Percentiles rank a stretch among this genome's conserved stretches.
phyloP scores from a whole-genome alignment of 2,888 invertebrate species.

The Isoperla grammatica region DNA sequence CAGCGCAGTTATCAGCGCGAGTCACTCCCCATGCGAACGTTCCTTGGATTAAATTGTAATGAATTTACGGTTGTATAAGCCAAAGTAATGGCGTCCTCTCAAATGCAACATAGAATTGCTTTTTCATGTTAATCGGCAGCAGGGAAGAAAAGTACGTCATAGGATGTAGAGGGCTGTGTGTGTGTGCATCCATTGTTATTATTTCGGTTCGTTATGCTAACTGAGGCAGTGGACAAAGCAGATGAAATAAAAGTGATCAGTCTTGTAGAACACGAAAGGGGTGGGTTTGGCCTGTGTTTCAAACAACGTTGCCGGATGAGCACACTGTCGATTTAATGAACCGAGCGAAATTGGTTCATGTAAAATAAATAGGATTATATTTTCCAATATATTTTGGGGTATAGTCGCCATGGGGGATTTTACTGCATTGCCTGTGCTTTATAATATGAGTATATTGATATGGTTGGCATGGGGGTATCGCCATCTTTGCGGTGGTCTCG shows the following conservation, averaged over 20 bases:
- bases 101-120: conserved; percentile 23
- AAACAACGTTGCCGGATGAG: no score
- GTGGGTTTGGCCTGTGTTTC: neutral
- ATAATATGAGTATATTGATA: no score
- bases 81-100: conserved; percentile 26
- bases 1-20: neutral
- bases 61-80: conserved; percentile 29
- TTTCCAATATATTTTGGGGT: no score
- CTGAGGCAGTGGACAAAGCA: conserved; percentile 5
- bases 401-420: no score
- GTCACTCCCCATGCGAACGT: neutral
- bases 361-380: no score
- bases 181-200: conserved; percentile 1
- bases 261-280: conserved; percentile 9
- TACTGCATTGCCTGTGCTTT: no score
- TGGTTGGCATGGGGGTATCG: no score
- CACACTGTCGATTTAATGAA: no score
- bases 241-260: conserved; percentile 1
- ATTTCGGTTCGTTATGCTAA: conserved; percentile 12
- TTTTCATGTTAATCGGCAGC: conserved; percentile 29
- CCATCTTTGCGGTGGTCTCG: no score
- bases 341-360: no score
- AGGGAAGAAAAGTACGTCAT: neutral
- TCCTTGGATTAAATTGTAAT: conserved; percentile 27
- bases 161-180: conserved; percentile 7